These are phyloP conservation scores for Macrobrachium rosenbergii DNA, from an alignment of 1,140 invertebrate species.

Conservation along the genomic window DNA sequence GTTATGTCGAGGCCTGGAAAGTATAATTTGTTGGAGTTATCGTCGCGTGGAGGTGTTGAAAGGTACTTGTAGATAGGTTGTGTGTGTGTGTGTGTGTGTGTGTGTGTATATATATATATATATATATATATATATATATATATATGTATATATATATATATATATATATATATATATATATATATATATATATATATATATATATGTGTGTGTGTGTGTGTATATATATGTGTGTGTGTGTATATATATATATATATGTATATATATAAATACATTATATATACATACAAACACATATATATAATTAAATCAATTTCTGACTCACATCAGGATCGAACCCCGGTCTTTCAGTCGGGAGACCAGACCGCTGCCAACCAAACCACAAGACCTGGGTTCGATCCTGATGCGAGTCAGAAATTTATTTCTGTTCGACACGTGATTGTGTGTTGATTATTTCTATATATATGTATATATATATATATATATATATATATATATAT, in stretches of 20 bases:
- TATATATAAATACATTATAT: background rate
- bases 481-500: too few species aligned
- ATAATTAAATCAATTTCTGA: background rate
- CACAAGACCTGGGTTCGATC: too few species aligned
- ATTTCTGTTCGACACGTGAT: too few species aligned
- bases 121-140: slow-evolving; percentile 24
- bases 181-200: slow-evolving; percentile 15
- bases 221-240: slow-evolving; percentile 10
- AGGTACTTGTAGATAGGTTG: background rate
- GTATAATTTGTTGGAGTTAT: too few species aligned
- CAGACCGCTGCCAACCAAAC: too few species aligned
- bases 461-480: too few species aligned
- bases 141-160: slow-evolving; percentile 4
- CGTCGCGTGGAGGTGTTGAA: background rate
- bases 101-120: slow-evolving; percentile 18
- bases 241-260: slow-evolving; percentile 9
- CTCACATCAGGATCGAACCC: too few species aligned
- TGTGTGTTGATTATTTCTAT: too few species aligned
- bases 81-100: background rate
- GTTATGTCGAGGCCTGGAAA: too few species aligned
- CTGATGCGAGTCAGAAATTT: too few species aligned
- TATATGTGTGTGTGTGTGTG: background rate
- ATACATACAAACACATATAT: background rate
- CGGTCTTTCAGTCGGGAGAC: too few species aligned
- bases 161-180: slow-evolving; percentile 8